These are phyloP conservation scores for Limanda limanda DNA, from an alignment of 2,113 vertebrate genomes.

Conservation along the genomic window DNA sequence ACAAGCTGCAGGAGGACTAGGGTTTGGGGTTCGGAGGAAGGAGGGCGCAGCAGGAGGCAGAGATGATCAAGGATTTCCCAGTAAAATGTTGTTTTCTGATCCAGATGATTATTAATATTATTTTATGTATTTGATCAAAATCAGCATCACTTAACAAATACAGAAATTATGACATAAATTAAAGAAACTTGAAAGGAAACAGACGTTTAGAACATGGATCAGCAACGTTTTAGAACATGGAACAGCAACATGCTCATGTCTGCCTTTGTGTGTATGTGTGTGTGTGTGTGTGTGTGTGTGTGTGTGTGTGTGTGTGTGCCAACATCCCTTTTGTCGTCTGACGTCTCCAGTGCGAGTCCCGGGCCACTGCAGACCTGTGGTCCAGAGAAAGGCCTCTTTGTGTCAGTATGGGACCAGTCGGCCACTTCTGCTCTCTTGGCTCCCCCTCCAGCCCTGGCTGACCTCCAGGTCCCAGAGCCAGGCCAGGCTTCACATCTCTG, in stretches of 20 bases:
- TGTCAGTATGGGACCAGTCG: slow-evolving; percentile 61
- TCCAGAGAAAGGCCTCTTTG: slow-evolving; percentile 76
- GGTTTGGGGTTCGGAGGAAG: not conserved
- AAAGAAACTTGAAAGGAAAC: not conserved
- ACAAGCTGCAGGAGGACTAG: slow-evolving; percentile 23
- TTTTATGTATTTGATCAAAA: not conserved
- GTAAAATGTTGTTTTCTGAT: slow-evolving; percentile 26
- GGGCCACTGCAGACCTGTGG: slow-evolving; percentile 50
- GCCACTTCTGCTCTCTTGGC: slow-evolving; percentile 73
- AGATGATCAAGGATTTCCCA: not conserved
- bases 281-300: slow-evolving; percentile 6
- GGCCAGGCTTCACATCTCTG: slow-evolving; percentile 63
- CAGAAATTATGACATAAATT: not conserved
- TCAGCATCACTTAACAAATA: not conserved
- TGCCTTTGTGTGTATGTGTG: slow-evolving; percentile 9
- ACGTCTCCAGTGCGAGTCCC: slow-evolving; percentile 40
- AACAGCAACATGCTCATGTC: slow-evolving; percentile 9
- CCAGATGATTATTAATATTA: slow-evolving; percentile 31
- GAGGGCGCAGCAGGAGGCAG: not conserved
- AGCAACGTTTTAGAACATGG: slow-evolving; percentile 2
- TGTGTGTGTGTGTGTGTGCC: slow-evolving; percentile 13
- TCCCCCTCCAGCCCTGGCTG: slow-evolving; percentile 61
- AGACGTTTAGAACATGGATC: not conserved
- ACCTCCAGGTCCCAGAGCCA: slow-evolving; percentile 69
- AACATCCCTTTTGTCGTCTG: slow-evolving; percentile 47